Evolutionary conservation across 2,797 vertebrate genomes (phyloP), one percentile per base, ranked within the genome.

Genomic region (Tachyglossus aculeatus): DNA sequence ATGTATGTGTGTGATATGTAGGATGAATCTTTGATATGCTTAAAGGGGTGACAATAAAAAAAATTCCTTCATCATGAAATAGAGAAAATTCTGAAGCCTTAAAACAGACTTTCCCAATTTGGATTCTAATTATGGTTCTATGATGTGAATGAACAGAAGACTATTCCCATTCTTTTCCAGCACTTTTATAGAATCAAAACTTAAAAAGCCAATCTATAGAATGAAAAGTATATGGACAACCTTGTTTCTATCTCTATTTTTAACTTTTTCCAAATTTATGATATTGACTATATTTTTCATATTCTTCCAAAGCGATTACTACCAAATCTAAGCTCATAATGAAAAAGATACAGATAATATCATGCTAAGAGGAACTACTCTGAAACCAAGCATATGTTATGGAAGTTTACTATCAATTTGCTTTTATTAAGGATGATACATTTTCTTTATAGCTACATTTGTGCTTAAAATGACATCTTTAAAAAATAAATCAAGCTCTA

Each of bases 401-500:
- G 45, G 31, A 24, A 5, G 29, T 34, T 43, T 13, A 19, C 21
- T 24, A 32, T 25, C 43, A 50, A 4, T 22, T 7, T 8, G 31
- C 25, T 4, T 22, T 69, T 60, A 51, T 39, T 48, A 19, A 55
- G 77, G 43, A 71, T 40, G 5, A 2, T 0, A 1, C 25, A 44
- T 13, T 33, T 73, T 21, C 1, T 61, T n/a, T 25, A 16, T 48
- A 56, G 24, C 1, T 9, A 37, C 19, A 53, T 32, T 38, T 36
- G 14, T 22, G 5, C 18, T 55, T 71, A 51, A 50, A 38, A 40
- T 48, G 3, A 1, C 31, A 25, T 47, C 62, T 37, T 59, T 61
- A 50, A 48, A 67, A 62, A 53, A 29, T 39, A 36, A 57, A 22
- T 37, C 9, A 27, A 55, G n/a, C 14, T 61, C 37, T n/a, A 29